phyloP scores from a whole-genome alignment of 1,140 invertebrate species.

The Magallana gigas region DNA sequence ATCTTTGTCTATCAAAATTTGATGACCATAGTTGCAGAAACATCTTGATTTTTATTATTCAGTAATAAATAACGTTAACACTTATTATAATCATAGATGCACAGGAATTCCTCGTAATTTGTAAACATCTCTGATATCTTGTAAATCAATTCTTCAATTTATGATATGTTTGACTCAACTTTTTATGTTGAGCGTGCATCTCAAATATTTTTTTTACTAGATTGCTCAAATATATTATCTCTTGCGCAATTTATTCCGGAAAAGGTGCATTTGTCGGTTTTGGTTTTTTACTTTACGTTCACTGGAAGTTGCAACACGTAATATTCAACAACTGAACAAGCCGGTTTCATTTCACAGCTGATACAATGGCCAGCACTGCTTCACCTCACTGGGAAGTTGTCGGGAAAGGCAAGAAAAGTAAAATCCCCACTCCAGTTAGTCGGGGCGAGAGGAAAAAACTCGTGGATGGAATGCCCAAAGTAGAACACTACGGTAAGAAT shows the following conservation, averaged over 20 bases:
- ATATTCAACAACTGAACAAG: constrained; percentile 18
- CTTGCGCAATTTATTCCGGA: background rate
- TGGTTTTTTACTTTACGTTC: background rate
- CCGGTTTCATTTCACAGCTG: constrained; percentile 4
- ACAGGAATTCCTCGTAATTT: no score
- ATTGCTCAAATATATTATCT: no score
- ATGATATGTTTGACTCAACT: no score
- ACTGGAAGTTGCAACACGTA: constrained; percentile 23
- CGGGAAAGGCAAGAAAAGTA: constrained; percentile 72
- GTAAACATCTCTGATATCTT: no score
- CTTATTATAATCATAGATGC: no score
- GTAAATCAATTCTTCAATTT: no score
- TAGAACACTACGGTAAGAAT: constrained; percentile 65
- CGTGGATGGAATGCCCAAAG: constrained; percentile 71
- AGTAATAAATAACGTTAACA: no score
- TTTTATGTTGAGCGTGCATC: no score
- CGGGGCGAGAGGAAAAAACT: constrained; percentile 70
- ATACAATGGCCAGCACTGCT: constrained; percentile 54
- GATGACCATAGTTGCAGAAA: no score
- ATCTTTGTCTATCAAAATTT: no score
- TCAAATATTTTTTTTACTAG: no score
- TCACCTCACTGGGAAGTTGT: constrained; percentile 71
- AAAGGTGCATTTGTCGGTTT: background rate
- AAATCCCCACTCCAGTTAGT: constrained; percentile 61
- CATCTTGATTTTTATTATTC: no score